These are phyloP conservation scores for Hyposoter dolosus DNA, from an alignment of 2,888 invertebrate species.

Conservation along the genomic window DNA sequence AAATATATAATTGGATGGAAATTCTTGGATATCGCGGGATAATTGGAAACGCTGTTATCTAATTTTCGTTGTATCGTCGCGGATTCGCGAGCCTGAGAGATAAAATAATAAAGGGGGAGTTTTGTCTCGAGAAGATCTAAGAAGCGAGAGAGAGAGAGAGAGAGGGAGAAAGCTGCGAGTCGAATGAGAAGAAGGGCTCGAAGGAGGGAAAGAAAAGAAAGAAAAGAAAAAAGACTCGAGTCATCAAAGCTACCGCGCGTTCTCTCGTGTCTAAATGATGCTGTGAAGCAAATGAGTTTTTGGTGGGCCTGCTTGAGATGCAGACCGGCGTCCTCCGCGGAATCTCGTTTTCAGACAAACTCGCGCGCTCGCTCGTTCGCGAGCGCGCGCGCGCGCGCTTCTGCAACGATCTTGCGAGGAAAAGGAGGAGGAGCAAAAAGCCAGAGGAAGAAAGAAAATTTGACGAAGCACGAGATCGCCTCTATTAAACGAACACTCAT, in stretches of 20 bases:
- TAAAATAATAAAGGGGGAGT: slow-evolving; percentile 39
- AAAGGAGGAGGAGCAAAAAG: slow-evolving; percentile 15
- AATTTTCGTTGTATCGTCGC: slow-evolving; percentile 21
- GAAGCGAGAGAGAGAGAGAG: not conserved
- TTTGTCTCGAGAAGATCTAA: not conserved
- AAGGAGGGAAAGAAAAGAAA: not conserved
- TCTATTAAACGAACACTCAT: slow-evolving; percentile 53
- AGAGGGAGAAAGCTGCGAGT: not conserved
- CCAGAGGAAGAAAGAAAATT: slow-evolving; percentile 46
- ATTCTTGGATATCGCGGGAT: slow-evolving; percentile 39
- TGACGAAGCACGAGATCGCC: slow-evolving; percentile 49
- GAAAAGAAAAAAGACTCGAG: slow-evolving; percentile 29
- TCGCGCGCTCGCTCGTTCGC: not conserved
- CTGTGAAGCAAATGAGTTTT: slow-evolving; percentile 73
- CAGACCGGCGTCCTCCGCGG: slow-evolving; percentile 71
- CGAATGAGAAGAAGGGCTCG: not conserved
- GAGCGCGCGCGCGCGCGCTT: slow-evolving; percentile 30
- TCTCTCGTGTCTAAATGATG: slow-evolving; percentile 69
- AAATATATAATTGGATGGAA: slow-evolving; percentile 34
- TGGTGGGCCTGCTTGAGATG: slow-evolving; percentile 73
- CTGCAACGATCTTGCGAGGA: slow-evolving; percentile 55
- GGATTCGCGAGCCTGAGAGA: slow-evolving; percentile 36
- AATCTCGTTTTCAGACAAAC: slow-evolving; percentile 73
- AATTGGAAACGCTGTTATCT: slow-evolving; percentile 37
- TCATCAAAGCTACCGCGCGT: slow-evolving; percentile 65